These are phyloP conservation scores for Grallaria varia DNA, from an alignment of 2,113 vertebrate species.

Conservation along the genomic window DNA sequence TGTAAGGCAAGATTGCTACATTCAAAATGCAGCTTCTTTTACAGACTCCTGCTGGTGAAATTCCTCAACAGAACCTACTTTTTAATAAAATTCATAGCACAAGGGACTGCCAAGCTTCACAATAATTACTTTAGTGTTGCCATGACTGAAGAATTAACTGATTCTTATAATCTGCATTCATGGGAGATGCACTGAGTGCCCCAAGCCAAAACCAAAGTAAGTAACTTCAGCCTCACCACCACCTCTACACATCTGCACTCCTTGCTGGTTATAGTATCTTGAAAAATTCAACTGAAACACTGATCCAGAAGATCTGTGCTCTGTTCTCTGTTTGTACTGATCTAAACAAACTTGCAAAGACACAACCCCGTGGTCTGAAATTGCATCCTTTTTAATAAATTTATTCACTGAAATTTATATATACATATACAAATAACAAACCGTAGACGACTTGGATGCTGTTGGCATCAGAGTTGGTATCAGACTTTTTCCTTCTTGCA, in stretches of 20 bases:
- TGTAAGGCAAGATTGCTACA: neutral
- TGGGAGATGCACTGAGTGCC: neutral
- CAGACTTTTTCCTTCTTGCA: slow-evolving; percentile 46
- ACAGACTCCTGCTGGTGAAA: neutral
- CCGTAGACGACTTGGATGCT: neutral
- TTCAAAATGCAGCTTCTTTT: neutral
- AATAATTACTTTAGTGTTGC: neutral
- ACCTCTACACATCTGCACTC: neutral
- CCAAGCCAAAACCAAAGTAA: neutral
- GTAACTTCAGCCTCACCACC: neutral
- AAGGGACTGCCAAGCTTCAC: neutral
- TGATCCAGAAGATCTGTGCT: neutral
- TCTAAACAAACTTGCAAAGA: neutral
- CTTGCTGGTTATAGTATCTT: neutral
- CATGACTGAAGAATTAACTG: neutral
- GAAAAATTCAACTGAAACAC: neutral
- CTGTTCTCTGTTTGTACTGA: neutral
- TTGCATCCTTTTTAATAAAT: neutral
- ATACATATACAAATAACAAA: neutral
- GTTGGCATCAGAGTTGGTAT: slow-evolving; percentile 16
- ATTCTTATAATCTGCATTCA: neutral
- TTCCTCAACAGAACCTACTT: neutral
- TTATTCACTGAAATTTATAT: neutral
- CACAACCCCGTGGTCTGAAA: neutral
- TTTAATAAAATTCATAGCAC: neutral